Base-by-base conservation (phyloP, 2,113 vertebrate genomes). In the Phainopepla nitens region DNA sequence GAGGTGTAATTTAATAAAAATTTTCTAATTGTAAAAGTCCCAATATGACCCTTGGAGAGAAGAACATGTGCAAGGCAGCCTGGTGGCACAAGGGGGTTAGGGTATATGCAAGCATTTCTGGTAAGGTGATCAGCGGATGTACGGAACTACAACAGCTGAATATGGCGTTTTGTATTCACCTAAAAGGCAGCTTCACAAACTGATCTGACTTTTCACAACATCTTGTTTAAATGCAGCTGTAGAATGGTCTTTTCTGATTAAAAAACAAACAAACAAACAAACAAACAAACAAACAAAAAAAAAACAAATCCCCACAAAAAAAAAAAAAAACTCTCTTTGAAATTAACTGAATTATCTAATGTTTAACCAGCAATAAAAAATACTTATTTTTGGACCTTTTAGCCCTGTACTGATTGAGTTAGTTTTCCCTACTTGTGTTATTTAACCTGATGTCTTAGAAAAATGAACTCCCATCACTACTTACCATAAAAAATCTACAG, bases 401-500 rank as follows among this genome's bases (percentile, higher is more conserved):
- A 75, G 5, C 4, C 8, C 9, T 13, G 28, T 7, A 23, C 4
- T 23, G 20, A 19, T 64, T 72, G 12, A 60, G 36, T 75, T 49
- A 47, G 15, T 69, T 80, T 86, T 69, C 8, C 15, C 10, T 44
- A 25, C 17, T 66, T 54, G 20, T 36, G 8, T 36, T 51, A 42
- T 31, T 89, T 77, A 81, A 49, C 11, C 10, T 87, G 10, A 22
- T 71, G 22, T 45, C 51, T 71, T 68, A 65, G 22, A 87, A 44
- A n/a, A 29, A 29, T 47, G 11, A 57, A 68, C 8, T 81, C 54
- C 66, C 58, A 36, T 7, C 11, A 15, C 54, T 33, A 65, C 12
- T 79, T n/a, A 41, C 25, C 5, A 29, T 16, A 29, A 15, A 28
- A 97, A 97, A 97, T 91, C 87, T 82, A 85, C 62, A 92, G 89